Evolutionary conservation across 2,113 vertebrate species (phyloP), one percentile per base, ranked within the genome.

Genomic region (Hepsetus odoe): DNA sequence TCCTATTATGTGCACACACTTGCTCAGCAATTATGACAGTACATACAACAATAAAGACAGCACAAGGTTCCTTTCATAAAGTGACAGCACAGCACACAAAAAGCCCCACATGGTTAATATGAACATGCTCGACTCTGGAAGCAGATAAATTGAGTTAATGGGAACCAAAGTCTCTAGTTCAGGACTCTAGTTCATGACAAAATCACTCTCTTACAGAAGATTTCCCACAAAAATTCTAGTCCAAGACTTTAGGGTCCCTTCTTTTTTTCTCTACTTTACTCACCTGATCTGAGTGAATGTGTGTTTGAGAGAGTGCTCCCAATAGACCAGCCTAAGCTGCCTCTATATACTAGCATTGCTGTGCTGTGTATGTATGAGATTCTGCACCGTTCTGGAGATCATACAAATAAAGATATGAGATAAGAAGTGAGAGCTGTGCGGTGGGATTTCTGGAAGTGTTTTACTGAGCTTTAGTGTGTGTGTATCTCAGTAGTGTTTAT

Each of bases 221-320:
- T n/a, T 64, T 10, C 38, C 61, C 24, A 10, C n/a, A 9, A 18
- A 22, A 65, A 38, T 12, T 35, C 32, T 33, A 65, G 61, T 33
- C 28, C 16, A 62, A 33, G 69, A 74, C 83, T 82, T 72, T n/a
- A 20, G 83, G 56, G 67, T 16, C 70, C 38, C 24, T 3, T 40
- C 46, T 44, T 20, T 8, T 4, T 8, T 46, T 72, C n/a, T 66
- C 32, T 38, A n/a, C 3, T 22, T 33, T 65, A 38, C 33, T 10
- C 33, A n/a, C 61, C 20, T 22, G 18, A 65, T n/a, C 32, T 22
- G 33, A 38, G 61, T n/a, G n/a, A n/a, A n/a, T n/a, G n/a, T 67
- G 77, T 74, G 55, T 73, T 59, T 73, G 58, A 79, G 28, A 2
- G 11, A 13, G 24, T 32, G 28, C 26, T 18, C 59, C 59, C 33